These are phyloP conservation scores for Sarcoramphus papa DNA, from an alignment of 2,797 vertebrate genomes.

Conservation along the genomic window DNA sequence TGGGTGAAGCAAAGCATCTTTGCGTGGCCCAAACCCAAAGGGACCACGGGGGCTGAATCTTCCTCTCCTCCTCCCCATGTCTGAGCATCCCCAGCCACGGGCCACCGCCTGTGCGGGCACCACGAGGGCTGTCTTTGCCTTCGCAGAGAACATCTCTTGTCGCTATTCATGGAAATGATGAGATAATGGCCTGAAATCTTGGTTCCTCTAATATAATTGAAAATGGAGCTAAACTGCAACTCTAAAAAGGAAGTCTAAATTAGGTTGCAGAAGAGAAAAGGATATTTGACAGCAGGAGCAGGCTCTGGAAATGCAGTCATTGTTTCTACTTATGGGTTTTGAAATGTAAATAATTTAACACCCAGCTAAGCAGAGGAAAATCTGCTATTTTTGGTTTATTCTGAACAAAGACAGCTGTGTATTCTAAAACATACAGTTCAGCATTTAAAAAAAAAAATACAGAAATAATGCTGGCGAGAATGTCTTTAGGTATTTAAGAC, in stretches of 20 bases:
- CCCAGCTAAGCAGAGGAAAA: slow-evolving; percentile 49
- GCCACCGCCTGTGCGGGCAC: neutral
- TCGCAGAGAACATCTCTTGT: neutral
- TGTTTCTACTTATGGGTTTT: slow-evolving; percentile 64
- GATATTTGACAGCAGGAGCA: slow-evolving; percentile 58
- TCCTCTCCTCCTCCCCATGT: neutral
- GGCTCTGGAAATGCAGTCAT: slow-evolving; percentile 57
- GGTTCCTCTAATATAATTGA: slow-evolving; percentile 19
- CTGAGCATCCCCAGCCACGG: accelerated
- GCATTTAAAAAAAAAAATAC: neutral
- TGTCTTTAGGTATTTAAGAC: slow-evolving; percentile 24
- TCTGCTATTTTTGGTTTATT: slow-evolving; percentile 64
- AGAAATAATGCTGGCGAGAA: neutral
- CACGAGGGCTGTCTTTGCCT: neutral
- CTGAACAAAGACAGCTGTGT: slow-evolving; percentile 69
- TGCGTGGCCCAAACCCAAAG: accelerated
- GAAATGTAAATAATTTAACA: slow-evolving; percentile 76
- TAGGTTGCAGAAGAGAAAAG: slow-evolving; percentile 59
- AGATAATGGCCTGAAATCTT: slow-evolving; percentile 43
- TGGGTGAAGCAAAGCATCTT: neutral
- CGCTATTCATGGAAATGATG: slow-evolving; percentile 6
- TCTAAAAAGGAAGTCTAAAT: slow-evolving; percentile 59
- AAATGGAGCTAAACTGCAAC: slow-evolving; percentile 30
- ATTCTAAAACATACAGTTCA: slow-evolving; percentile 57
- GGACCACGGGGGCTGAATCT: accelerated